phyloP scores from a whole-genome alignment of 2,888 invertebrate species.

The Drosophila mimica region DNA sequence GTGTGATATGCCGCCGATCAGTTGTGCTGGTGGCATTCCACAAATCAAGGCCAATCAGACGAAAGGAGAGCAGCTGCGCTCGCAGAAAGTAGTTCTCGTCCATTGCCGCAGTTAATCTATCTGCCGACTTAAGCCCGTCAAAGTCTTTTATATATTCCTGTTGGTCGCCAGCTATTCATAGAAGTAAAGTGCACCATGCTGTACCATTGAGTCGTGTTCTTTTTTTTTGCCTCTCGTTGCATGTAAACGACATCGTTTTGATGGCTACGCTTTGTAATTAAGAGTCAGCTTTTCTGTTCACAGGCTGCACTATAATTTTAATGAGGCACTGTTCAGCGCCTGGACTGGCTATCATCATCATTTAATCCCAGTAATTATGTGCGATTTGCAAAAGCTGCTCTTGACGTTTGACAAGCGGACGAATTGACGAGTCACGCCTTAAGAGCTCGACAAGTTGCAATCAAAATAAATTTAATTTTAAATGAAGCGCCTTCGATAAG shows the following conservation, averaged over 20 bases:
- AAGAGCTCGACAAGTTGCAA: neutral
- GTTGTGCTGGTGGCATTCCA: constrained; percentile 26
- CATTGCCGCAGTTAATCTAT: constrained; percentile 21
- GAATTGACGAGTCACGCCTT: constrained; percentile 7
- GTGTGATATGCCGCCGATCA: constrained; percentile 43
- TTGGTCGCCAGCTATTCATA: neutral
- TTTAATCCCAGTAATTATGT: constrained; percentile 37
- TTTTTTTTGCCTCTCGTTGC: constrained; percentile 5
- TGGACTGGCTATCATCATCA: neutral
- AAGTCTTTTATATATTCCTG: constrained; percentile 32
- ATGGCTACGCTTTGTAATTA: constrained; percentile 33
- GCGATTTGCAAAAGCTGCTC: constrained; percentile 51
- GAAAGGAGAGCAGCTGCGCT: constrained; percentile 48
- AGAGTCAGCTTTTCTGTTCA: constrained; percentile 13
- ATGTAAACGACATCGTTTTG: constrained; percentile 34
- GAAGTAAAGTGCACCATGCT: neutral
- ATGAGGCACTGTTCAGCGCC: neutral
- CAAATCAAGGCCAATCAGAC: constrained; percentile 56
- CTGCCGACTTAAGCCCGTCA: neutral
- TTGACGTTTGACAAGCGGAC: constrained; percentile 49
- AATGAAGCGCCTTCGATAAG: constrained; percentile 3
- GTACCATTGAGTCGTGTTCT: neutral
- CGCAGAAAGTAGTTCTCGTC: constrained; percentile 45
- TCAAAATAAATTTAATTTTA: neutral
- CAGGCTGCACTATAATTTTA: constrained; percentile 6